These are phyloP conservation scores for Lucilia sericata DNA, from an alignment of 1,140 invertebrate species.

Conservation along the genomic window DNA sequence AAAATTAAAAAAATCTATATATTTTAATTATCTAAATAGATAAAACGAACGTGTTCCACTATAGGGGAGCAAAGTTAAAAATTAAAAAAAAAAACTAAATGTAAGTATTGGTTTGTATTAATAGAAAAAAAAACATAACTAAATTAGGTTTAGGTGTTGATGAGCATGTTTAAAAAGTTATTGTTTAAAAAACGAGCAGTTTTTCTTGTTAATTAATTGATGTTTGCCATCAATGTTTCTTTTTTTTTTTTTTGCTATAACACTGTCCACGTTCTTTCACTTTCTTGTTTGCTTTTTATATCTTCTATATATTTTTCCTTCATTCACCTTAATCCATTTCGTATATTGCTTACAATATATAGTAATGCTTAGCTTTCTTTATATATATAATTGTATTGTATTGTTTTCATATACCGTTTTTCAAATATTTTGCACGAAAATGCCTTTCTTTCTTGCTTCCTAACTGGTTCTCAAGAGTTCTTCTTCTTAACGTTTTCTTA, in stretches of 20 bases:
- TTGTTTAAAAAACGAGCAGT: too few species aligned
- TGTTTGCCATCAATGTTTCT: too few species aligned
- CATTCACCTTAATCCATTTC: neutral
- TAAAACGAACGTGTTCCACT: neutral
- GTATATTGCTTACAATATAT: conserved; percentile 25
- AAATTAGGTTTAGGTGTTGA: neutral
- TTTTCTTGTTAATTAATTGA: too few species aligned
- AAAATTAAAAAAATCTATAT: conserved; percentile 4
- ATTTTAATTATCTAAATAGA: conserved; percentile 3
- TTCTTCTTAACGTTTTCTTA: neutral
- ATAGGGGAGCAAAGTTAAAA: neutral
- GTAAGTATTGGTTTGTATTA: neutral
- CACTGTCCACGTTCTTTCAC: neutral
- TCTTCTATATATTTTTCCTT: neutral
- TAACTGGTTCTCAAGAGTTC: neutral
- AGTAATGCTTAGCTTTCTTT: conserved; percentile 30
- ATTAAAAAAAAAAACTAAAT: neutral
- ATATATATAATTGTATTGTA: conserved; percentile 44
- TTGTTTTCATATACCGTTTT: neutral
- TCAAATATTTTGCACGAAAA: conserved; percentile 6
- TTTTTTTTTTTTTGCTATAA: too few species aligned
- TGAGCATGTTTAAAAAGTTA: neutral
- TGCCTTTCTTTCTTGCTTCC: too few species aligned
- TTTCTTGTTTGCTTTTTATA: neutral
- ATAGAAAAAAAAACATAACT: neutral